Percentiles rank a stretch among this genome's conserved stretches.
Evolutionary conservation across 2,113 vertebrate genomes (phyloP).

Genomic region (Recurvirostra avosetta): DNA sequence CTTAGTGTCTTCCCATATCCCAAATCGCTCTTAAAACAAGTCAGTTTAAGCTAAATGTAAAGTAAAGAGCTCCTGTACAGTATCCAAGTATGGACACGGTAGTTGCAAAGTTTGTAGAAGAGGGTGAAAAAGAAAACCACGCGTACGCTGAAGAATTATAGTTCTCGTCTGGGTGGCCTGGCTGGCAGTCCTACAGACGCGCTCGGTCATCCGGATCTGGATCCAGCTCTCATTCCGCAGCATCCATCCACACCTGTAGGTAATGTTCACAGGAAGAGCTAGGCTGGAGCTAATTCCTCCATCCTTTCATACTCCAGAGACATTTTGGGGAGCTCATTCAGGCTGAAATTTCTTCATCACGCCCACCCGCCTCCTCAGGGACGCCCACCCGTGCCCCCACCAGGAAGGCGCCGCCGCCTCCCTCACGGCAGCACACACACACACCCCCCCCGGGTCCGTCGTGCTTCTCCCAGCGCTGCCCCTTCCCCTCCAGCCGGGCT

Average conservation of each 20-base stretch:
- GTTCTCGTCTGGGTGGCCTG: background rate
- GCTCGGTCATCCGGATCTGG: fast-evolving
- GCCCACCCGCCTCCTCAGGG: background rate
- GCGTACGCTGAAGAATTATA: fast-evolving
- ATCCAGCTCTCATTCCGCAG: background rate
- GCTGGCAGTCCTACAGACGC: background rate
- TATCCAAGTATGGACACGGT: background rate
- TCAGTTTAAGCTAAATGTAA: background rate
- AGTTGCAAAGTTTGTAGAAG: background rate
- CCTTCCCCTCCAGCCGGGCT: background rate
- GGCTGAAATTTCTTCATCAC: background rate
- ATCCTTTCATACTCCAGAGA: background rate
- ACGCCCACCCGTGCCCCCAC: background rate
- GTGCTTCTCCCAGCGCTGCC: background rate
- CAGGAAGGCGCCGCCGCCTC: fast-evolving
- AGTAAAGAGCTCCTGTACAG: background rate
- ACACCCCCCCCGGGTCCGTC: no score
- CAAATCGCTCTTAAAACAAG: background rate
- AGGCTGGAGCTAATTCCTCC: background rate
- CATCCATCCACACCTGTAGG: background rate
- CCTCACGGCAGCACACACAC: background rate
- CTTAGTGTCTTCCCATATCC: background rate
- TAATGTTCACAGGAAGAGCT: background rate
- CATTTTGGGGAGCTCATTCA: background rate
- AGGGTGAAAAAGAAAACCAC: background rate